These are phyloP conservation scores for Bettongia penicillata DNA, from an alignment of 2,113 vertebrate genomes.

Conservation along the genomic window DNA sequence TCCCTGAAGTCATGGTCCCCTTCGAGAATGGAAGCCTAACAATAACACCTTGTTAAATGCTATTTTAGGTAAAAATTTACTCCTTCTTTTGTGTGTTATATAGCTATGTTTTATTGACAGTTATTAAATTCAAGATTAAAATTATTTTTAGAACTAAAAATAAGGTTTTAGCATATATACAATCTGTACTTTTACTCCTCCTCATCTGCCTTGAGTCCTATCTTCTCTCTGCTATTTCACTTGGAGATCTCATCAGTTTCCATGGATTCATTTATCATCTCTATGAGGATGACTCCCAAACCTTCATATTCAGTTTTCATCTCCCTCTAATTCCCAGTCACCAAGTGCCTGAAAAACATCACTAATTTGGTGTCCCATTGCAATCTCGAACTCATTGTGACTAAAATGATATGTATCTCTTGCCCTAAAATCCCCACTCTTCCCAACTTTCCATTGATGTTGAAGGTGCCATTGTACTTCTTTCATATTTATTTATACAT, in stretches of 20 bases:
- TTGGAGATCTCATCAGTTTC: neutral
- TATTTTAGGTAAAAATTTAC: neutral
- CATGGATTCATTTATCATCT: neutral
- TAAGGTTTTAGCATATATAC: neutral
- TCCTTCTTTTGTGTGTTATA: neutral
- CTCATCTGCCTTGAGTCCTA: neutral
- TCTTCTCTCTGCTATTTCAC: neutral
- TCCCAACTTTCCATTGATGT: neutral
- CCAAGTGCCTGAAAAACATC: neutral
- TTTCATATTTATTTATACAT: neutral
- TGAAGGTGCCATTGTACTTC: neutral
- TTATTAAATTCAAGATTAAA: neutral
- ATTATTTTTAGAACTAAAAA: neutral
- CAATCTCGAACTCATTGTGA: neutral
- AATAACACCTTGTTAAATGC: too few species aligned
- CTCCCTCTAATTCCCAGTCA: neutral
- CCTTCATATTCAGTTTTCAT: neutral
- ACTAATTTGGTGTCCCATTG: neutral
- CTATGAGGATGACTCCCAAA: neutral
- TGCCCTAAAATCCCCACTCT: neutral
- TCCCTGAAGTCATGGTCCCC: too few species aligned
- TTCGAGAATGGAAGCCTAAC: too few species aligned
- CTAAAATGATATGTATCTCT: neutral
- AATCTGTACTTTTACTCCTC: neutral
- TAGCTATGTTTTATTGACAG: too few species aligned